These are phyloP conservation scores for Aphelocoma californica DNA, from an alignment of 2,797 vertebrate genomes.

Conservation along the genomic window DNA sequence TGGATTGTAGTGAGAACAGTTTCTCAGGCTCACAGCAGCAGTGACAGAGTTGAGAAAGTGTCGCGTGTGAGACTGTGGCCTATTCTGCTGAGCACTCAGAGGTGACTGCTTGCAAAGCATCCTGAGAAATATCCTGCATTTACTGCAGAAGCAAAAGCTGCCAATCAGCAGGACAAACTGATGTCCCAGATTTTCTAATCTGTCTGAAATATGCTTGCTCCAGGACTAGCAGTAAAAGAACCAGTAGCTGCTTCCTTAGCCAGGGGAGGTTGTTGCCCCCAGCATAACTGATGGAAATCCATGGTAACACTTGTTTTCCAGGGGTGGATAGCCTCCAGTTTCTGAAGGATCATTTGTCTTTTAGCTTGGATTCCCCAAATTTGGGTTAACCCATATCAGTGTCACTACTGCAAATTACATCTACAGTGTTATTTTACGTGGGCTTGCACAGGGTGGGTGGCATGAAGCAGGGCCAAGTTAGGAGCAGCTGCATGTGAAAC, in stretches of 20 bases:
- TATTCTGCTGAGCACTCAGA: not conserved
- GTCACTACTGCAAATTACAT: not conserved
- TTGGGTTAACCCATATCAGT: not conserved
- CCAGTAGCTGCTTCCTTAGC: not conserved
- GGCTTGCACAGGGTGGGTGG: not conserved
- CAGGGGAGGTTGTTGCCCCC: not conserved
- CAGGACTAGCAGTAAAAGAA: not conserved
- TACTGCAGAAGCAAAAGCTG: not conserved
- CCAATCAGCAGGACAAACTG: not conserved
- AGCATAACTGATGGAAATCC: not conserved
- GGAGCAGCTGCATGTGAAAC: not conserved
- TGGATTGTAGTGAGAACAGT: not conserved
- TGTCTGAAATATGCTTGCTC: not conserved
- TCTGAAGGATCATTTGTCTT: not conserved
- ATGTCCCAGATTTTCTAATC: not conserved
- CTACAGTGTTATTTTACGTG: not conserved
- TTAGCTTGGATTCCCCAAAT: not conserved
- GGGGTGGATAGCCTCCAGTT: not conserved
- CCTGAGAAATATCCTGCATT: not conserved
- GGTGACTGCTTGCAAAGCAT: not conserved
- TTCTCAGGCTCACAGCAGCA: not conserved
- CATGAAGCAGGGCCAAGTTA: not conserved
- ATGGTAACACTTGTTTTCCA: not conserved
- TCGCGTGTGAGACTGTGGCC: accelerated
- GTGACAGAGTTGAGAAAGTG: not conserved